These are phyloP conservation scores for Hiodon tergisus DNA, from an alignment of 2,113 vertebrate species.

Conservation along the genomic window DNA sequence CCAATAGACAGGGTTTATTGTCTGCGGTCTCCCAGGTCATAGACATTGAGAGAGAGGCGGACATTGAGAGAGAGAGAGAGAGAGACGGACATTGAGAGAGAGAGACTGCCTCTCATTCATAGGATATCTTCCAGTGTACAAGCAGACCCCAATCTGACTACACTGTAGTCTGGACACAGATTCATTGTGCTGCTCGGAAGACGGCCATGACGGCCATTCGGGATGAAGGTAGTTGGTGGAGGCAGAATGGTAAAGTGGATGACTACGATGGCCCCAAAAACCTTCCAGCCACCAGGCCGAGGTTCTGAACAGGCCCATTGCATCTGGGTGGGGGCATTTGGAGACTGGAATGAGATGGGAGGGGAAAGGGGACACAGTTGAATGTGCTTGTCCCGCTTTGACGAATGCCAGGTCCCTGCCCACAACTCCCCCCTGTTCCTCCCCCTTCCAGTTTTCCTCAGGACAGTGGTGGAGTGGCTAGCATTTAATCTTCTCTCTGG, in stretches of 20 bases:
- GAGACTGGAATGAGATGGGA: conserved; percentile 61
- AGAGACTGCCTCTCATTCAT: conserved; percentile 54
- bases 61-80: conserved; percentile 41
- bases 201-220: conserved; percentile 2
- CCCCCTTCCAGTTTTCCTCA: conserved; percentile 32
- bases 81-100: conserved; percentile 52
- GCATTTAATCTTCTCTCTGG: conserved; percentile 60
- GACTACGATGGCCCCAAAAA: background rate
- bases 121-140: conserved; percentile 49
- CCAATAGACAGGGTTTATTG: background rate
- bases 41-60: no score
- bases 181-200: conserved; percentile 63
- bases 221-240: conserved; percentile 24
- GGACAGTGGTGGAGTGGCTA: conserved; percentile 48
- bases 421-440: conserved; percentile 31
- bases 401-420: conserved; percentile 57
- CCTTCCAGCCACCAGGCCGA: background rate
- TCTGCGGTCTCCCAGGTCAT: background rate
- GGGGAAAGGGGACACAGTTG: conserved; percentile 58
- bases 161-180: conserved; percentile 56
- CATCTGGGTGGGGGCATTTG: conserved; percentile 15
- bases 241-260: background rate
- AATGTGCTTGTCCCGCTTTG: conserved; percentile 66
- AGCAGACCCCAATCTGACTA: conserved; percentile 34
- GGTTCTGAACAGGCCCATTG: background rate